Evolutionary conservation across 2,888 invertebrate species (phyloP), one percentile per base, ranked within the genome.

Genomic region (Caenorhabditis virilis): DNA sequence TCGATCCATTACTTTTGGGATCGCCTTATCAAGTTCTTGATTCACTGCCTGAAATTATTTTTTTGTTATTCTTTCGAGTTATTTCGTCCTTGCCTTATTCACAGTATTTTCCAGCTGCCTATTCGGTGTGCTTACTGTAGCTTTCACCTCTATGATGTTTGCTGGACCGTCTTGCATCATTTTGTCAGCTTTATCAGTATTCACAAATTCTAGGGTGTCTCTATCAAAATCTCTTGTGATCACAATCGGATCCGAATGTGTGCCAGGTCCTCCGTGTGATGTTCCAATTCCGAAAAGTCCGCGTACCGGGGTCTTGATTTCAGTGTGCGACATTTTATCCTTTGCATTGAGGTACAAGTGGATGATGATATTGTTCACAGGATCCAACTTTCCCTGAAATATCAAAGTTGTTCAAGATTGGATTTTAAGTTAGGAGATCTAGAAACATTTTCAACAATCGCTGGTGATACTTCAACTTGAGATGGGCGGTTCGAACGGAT

Each of bases 71-170:
- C n/a, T n/a, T n/a, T 74, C 56, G n/a, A 76, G 45, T 47, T 74
- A 72, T 22, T 57, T 47, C 15, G 60, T 60, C 9, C 73, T 70
- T 2, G 73, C 73, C 35, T 54, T 48, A 41, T 72, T 68, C 18
- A 73, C 45, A 9, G 62, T 63, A 9, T 53, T 58, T 18, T 66
- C 64, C n/a, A 68, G 52, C 22, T 63, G 59, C 18, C 60, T 46
- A 49, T 74, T 68, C 5, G 72, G 70, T 7, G 69, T 63, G 35
- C 61, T 61, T 20, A 74, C 74, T 33, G 70, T 72, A 2, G 74
- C 74, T 41, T 72, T 72, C 26, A 75, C 68, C 35, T 75, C 75
- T 18, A 75, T 69, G n/a, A 75, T 71, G 38, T 75, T 72, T 23
- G 66, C 61, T 7, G 66, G 64, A 9, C 62, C 30, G 13, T 6